Conservation (phyloP, 1,140 invertebrate species). For the Anoplophora glabripennis region DNA sequence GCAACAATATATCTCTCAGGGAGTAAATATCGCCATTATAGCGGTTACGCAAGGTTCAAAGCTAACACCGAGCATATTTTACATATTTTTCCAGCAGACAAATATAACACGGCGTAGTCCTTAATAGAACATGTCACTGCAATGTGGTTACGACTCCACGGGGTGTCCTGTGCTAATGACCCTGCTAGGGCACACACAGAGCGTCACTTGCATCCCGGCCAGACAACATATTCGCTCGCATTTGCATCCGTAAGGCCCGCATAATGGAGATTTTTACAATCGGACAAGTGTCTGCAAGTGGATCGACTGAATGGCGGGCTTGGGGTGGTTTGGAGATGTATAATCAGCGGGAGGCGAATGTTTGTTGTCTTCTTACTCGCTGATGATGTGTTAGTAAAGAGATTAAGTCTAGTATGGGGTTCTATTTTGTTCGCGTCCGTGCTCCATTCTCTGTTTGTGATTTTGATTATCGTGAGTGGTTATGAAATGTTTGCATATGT, state of each 20-base stretch:
- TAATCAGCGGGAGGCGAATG: constrained; percentile 29
- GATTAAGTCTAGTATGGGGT: constrained; percentile 39
- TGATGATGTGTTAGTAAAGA: constrained; percentile 46
- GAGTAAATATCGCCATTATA: too few species aligned
- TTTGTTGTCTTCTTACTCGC: constrained; percentile 39
- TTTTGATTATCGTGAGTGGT: constrained; percentile 45
- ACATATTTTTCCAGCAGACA: too few species aligned
- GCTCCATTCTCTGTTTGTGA: constrained; percentile 34
- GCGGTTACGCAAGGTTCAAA: too few species aligned
- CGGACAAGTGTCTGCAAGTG: constrained; percentile 43
- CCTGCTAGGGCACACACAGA: constrained; percentile 32
- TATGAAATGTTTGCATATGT: constrained; percentile 39
- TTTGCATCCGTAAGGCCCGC: constrained; percentile 43
- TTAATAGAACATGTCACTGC: constrained; percentile 33
- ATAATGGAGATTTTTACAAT: constrained; percentile 47
- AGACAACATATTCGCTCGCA: constrained; percentile 36
- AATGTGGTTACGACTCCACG: constrained; percentile 30
- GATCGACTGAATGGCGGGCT: constrained; percentile 43
- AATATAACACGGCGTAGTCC: constrained; percentile 4
- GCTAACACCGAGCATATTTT: too few species aligned
- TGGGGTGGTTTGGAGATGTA: constrained; percentile 19
- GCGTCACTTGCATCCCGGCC: constrained; percentile 36
- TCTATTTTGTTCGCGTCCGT: constrained; percentile 29
- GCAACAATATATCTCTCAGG: too few species aligned
- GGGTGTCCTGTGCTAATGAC: constrained; percentile 44